phyloP scores from a whole-genome alignment of 2,888 invertebrate species.

The Bellardia pandia region DNA sequence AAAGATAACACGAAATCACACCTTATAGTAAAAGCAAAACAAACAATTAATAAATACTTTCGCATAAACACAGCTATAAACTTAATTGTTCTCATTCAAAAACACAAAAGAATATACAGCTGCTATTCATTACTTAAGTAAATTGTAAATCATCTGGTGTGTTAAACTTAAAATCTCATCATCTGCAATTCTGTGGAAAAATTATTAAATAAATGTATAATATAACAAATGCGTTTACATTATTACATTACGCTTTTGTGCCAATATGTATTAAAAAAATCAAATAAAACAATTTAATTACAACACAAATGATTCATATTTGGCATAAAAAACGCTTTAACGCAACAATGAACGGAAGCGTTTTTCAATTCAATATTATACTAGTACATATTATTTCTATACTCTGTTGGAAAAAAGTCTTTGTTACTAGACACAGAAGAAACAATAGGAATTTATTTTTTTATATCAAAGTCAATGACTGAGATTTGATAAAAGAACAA shows the following conservation, averaged over 20 bases:
- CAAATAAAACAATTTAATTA: neutral
- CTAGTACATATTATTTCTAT: constrained; percentile 15
- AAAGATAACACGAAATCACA: neutral
- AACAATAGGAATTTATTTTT: constrained; percentile 47
- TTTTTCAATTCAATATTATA: constrained; percentile 20
- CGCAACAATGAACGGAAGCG: constrained; percentile 52
- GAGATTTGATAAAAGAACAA: constrained; percentile 56
- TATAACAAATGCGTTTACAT: neutral
- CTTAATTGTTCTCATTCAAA: neutral
- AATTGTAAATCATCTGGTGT: neutral
- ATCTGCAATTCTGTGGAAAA: neutral
- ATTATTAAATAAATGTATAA: neutral
- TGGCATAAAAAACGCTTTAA: constrained; percentile 31
- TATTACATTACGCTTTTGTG: neutral
- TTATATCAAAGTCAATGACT: constrained; percentile 60
- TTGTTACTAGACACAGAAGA: constrained; percentile 47
- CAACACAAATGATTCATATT: constrained; percentile 29
- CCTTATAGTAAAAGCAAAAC: neutral
- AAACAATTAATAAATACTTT: neutral
- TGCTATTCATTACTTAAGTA: too few species aligned
- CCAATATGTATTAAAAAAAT: neutral
- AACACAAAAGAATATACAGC: too few species aligned
- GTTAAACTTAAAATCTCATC: neutral
- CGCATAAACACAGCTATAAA: neutral
- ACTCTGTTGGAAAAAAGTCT: constrained; percentile 39